Evolutionary conservation across 1,140 invertebrate species (phyloP), one percentile per base, ranked within the genome.

Genomic region (Heliconius melpomene): DNA sequence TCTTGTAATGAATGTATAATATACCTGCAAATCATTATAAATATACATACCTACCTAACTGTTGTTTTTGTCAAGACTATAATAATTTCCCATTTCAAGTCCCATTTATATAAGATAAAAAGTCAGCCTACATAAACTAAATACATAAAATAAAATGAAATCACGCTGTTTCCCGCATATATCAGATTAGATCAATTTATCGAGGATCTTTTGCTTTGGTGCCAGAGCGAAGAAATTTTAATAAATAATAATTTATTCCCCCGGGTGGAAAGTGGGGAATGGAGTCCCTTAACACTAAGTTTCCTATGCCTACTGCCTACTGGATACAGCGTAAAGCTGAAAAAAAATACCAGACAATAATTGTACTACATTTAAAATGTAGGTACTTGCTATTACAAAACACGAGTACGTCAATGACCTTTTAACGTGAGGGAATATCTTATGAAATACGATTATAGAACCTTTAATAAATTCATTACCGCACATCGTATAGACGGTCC

Each of bases 1-100:
- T 80, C 79, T 81, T 86, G 79, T 86, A 84, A 81, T 82, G 80
- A 83, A 83, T 87, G 84, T 85, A 86, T 87, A 72, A 78, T 79
- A 85, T 80, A 81, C 36, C 71, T 72, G 36, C 71, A n/a, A 82
- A 78, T 72, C 75, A 82, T 72, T 82, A 82, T 78, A 82, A 81
- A 81, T 73, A 81, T 74, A 79, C 72, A 79, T 74, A 81, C 73
- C 20, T 74, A 78, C 72, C 79, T 57, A 75, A 77, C 70, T 66
- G 26, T 81, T 74, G 76, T 84, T 81, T 81, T 84, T 78, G 72
- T 79, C 7, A 60, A 60, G 7, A n/a, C 23, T 26, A 60, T 54
- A 54, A 20, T 7, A 20, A 54, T 54, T 16, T 52, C 29, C 29
- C 29, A 29, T 2, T 29, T 52, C 3, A 52, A 52, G 3, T 18